Evolutionary conservation across 2,888 invertebrate genomes (phyloP), one percentile per base, ranked within the genome.

Genomic region (Gymnocheta viridis): DNA sequence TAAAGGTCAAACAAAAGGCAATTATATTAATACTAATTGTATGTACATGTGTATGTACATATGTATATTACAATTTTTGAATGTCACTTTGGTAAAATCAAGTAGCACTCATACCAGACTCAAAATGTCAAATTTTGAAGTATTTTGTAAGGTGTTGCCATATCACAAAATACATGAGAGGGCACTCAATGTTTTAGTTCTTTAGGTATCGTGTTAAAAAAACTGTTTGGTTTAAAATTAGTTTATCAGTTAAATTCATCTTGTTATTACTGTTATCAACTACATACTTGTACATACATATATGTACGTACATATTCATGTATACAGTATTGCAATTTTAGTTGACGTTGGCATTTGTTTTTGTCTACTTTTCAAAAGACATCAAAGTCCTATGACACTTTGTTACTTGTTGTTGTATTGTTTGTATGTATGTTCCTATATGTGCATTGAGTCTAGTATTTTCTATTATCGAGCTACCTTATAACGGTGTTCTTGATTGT

Each of bases 311-410:
- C 14, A n/a, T 41, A 41, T 14, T n/a, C 14, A 47, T 47, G 17
- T 5, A n/a, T n/a, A n/a, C n/a, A n/a, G n/a, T n/a, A 19, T 38
- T 51, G 29, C 2, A 3, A 5, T 29, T 27, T 12, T 54, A 2
- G 24, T 38, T 38, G 29, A 41, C 54, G 54, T 54, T 72, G 64
- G 10, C 49, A 51, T 24, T 49, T 51, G 35, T 51, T 32, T 51
- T 32, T 51, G 49, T 51, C 54, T 56, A 54, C 69, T 73, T n/a
- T 51, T 54, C 10, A 49, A 22, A 58, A 64, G 44, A 51, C 51
- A 44, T 67, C 60, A 74, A 58, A 66, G 80, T 58, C 47, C 58
- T 73, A 60, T 73, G 73, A 74, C 67, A 67, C 81, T 35, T n/a
- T 29, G 41, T 35, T n/a, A n/a, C n/a, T n/a, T 60, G 12, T 19